A percentile compares a stretch with the other conserved stretches of the same genome.
phyloP scores from a whole-genome alignment of 1,140 invertebrate species.

The Spodoptera frugiperda region DNA sequence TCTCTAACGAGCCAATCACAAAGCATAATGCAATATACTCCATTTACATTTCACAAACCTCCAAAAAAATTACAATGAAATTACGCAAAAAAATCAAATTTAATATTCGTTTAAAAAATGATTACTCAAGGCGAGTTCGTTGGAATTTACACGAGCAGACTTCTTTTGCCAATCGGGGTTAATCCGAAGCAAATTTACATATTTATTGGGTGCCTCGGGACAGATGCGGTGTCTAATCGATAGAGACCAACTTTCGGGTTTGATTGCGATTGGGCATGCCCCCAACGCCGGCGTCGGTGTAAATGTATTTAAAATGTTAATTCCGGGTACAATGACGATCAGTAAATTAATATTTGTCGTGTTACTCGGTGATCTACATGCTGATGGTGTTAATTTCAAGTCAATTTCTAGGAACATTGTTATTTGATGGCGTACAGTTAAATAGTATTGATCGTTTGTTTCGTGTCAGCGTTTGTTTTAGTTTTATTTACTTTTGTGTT shows the following conservation, averaged over 20 bases:
- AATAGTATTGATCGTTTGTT: neutral
- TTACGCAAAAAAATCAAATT: slow-evolving; percentile 17
- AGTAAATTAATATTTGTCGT: slow-evolving; percentile 32
- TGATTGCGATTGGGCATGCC: slow-evolving; percentile 39
- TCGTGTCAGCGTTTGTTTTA: neutral
- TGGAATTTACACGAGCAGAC: slow-evolving; percentile 46
- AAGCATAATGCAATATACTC: neutral
- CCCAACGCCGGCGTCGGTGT: slow-evolving; percentile 5
- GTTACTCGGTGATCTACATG: slow-evolving; percentile 17
- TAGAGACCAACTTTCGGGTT: slow-evolving; percentile 52
- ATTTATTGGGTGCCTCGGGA: slow-evolving; percentile 66
- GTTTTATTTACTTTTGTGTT: too few species aligned
- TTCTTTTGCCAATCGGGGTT: slow-evolving; percentile 60
- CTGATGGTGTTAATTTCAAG: slow-evolving; percentile 18
- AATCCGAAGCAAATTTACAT: slow-evolving; percentile 70
- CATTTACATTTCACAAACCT: neutral
- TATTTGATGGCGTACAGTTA: neutral
- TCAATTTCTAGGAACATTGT: neutral
- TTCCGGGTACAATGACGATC: slow-evolving; percentile 28
- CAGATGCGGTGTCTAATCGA: slow-evolving; percentile 67
- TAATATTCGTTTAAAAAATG: slow-evolving; percentile 44
- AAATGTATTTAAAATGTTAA: slow-evolving; percentile 50
- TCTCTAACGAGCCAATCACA: neutral
- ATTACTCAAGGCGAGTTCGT: slow-evolving; percentile 23
- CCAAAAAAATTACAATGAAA: slow-evolving; percentile 10